Evolutionary conservation across 2,113 vertebrate genomes (phyloP).

Genomic region (Halcyon malimbica): DNA sequence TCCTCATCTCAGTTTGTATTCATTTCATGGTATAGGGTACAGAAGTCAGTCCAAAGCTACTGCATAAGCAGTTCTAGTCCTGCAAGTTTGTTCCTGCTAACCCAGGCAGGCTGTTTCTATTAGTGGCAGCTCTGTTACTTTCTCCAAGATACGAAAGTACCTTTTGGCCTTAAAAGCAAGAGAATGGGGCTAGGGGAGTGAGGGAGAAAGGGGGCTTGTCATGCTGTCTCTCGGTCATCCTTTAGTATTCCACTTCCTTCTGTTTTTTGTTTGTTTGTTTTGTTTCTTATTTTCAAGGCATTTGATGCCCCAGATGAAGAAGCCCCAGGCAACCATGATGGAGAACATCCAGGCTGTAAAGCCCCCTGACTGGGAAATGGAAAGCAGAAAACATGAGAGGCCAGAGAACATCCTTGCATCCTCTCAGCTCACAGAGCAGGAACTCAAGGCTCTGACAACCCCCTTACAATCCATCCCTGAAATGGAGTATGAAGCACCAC

Average conservation of each 20-base stretch:
- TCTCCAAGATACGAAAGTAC: neutral
- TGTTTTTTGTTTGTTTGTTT: neutral
- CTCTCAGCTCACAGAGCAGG: constrained; percentile 80
- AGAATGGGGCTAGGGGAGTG: neutral
- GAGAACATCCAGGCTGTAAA: constrained; percentile 85
- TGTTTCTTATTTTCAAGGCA: constrained; percentile 76
- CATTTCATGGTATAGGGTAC: neutral
- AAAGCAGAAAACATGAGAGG: constrained; percentile 77
- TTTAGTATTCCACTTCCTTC: neutral
- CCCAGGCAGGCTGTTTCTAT: neutral
- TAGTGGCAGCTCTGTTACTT: neutral
- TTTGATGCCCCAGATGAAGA: constrained; percentile 81
- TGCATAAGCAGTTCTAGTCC: neutral
- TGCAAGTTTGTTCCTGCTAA: neutral
- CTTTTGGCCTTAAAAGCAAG: neutral
- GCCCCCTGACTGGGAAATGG: constrained; percentile 84
- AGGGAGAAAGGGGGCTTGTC: neutral
- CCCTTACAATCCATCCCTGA: constrained; percentile 89
- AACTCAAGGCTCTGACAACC: constrained; percentile 74
- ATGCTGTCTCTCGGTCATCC: neutral
- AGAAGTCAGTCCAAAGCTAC: neutral
- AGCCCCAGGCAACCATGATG: constrained; percentile 82
- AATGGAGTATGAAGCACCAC: constrained; percentile 77
- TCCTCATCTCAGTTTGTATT: neutral
- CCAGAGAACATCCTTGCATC: constrained; percentile 78